Conservation (phyloP, 2,113 vertebrate species). For the Sterrhoptilus dennistouni region DNA sequence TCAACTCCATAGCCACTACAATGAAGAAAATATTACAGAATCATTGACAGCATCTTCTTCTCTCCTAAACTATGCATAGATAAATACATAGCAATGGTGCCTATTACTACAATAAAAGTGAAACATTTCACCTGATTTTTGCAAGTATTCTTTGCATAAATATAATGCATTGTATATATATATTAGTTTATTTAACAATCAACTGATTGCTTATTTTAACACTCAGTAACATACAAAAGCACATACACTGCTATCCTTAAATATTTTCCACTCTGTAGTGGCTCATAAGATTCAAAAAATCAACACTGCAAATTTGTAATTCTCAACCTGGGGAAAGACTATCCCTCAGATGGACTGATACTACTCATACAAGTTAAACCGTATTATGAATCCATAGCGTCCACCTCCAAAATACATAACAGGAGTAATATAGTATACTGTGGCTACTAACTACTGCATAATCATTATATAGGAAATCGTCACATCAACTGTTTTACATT, state of each 20-base stretch:
- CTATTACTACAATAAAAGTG: constrained; percentile 62
- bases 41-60: constrained; percentile 66
- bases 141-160: constrained; percentile 46
- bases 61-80: constrained; percentile 68
- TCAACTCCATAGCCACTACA: constrained; percentile 70
- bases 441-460: constrained; percentile 63
- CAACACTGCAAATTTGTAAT: constrained; percentile 23
- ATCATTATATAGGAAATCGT: constrained; percentile 52
- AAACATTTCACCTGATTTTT: constrained; percentile 61
- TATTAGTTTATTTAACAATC: constrained; percentile 36
- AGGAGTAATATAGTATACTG: constrained; percentile 62
- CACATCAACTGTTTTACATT: constrained; percentile 55
- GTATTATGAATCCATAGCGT: constrained; percentile 43
- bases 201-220: constrained; percentile 52
- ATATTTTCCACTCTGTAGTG: constrained; percentile 67
- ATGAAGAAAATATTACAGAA: constrained; percentile 72
- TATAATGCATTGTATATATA: constrained; percentile 47
- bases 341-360: constrained; percentile 42
- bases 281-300: constrained; percentile 23
- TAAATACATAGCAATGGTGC: constrained; percentile 67
- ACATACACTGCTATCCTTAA: constrained; percentile 65
- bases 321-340: constrained; percentile 31
- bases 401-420: constrained; percentile 60
- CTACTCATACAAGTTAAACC: constrained; percentile 39
- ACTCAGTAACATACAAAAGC: constrained; percentile 63